phyloP scores from a whole-genome alignment of 92 coral and sea anemone species.

The Montipora capitata region DNA sequence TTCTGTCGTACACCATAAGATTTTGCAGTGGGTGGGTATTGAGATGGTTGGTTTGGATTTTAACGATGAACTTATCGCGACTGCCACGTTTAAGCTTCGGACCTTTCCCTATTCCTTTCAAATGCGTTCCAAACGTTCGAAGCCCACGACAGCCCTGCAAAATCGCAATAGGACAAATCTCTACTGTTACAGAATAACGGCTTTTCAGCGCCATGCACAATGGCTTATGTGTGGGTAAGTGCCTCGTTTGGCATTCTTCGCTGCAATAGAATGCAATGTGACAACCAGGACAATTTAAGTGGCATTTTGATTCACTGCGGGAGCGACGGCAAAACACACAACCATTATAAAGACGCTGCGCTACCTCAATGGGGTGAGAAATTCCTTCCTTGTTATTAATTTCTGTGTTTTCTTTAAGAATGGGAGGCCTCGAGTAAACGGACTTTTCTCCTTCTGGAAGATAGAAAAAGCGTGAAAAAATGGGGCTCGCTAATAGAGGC shows the following conservation, averaged over 20 bases:
- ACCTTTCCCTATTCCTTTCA: conserved; percentile 74
- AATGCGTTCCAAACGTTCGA: conserved; percentile 44
- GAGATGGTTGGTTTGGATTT: conserved; percentile 55
- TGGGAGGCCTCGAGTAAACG: conserved; percentile 34
- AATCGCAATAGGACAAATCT: neutral
- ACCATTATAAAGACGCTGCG: neutral
- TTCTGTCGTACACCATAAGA: conserved; percentile 34
- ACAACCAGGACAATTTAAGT: conserved; percentile 56
- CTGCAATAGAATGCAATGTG: conserved; percentile 72
- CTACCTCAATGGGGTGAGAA: conserved; percentile 59
- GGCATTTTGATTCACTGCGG: neutral
- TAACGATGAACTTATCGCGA: conserved; percentile 71
- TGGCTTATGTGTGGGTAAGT: conserved; percentile 62
- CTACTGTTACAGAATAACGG: conserved; percentile 63
- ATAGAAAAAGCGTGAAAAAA: neutral
- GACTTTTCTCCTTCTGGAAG: conserved; percentile 26
- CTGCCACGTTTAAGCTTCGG: conserved; percentile 62
- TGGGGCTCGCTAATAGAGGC: neutral
- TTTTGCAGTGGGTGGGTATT: conserved; percentile 76
- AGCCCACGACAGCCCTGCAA: neutral
- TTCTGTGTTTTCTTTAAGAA: conserved; percentile 22
- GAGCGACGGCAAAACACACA: conserved; percentile 59
- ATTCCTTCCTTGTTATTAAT: conserved; percentile 44
- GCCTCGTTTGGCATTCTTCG: conserved; percentile 53
- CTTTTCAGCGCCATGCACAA: conserved; percentile 51